A percentile compares a stretch with the other conserved stretches of the same genome.
Conservation (phyloP, 2,888 invertebrate genomes). For the Formica aserva region DNA sequence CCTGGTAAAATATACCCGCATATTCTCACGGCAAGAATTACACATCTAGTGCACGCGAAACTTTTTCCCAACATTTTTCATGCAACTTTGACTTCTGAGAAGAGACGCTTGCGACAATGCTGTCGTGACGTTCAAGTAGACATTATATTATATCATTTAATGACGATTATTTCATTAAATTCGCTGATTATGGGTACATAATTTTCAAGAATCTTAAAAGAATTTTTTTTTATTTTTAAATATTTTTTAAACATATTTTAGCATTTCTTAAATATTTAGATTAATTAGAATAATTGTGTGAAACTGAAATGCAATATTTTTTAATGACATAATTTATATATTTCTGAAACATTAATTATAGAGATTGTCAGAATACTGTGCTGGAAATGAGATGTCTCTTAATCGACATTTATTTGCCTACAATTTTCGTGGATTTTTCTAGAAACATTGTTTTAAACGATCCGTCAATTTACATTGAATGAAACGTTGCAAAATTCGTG, state of each 20-base stretch:
- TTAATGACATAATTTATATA: neutral
- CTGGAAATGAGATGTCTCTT: neutral
- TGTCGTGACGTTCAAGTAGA: neutral
- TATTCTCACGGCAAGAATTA: conserved; percentile 47
- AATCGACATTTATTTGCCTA: neutral
- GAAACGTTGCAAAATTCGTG: conserved; percentile 82
- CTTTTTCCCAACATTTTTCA: conserved; percentile 33
- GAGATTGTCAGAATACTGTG: neutral
- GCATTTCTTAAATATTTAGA: neutral
- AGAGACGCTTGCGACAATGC: conserved; percentile 13
- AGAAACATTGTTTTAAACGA: conserved; percentile 70
- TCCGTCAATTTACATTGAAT: conserved; percentile 82
- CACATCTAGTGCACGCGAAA: conserved; percentile 33
- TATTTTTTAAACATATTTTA: neutral
- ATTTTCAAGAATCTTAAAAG: neutral
- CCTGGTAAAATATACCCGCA: conserved; percentile 36
- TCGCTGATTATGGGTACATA: neutral
- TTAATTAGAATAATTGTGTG: neutral
- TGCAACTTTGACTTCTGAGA: conserved; percentile 38
- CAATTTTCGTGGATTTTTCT: conserved; percentile 61
- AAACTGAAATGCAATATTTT: neutral
- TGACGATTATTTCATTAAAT: conserved; percentile 2
- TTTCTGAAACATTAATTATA: neutral
- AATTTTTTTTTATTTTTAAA: neutral
- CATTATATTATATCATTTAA: conserved; percentile 32